These are phyloP conservation scores for Xanthia icteritia DNA, from an alignment of 2,888 invertebrate genomes.

Conservation along the genomic window DNA sequence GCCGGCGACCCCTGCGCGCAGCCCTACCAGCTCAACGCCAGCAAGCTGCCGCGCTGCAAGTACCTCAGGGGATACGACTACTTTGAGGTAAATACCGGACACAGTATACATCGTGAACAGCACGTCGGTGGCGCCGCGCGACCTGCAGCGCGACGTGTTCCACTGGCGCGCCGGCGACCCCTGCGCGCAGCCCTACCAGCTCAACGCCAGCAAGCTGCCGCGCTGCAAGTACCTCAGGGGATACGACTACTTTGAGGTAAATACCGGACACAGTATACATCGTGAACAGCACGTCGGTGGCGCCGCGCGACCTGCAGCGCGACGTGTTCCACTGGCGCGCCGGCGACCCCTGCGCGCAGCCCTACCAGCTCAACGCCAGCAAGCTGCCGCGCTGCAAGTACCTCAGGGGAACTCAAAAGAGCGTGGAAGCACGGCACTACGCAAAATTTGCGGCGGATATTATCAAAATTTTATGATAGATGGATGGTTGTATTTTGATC, in stretches of 20 bases:
- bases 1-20: constrained; percentile 97
- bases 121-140: constrained; percentile 93
- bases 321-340: constrained; percentile 96
- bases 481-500: no score
- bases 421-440: no score
- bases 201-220: constrained; percentile 95
- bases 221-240: constrained; percentile 97
- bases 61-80: constrained; percentile 98
- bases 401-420: constrained; percentile 92
- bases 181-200: constrained; percentile 97
- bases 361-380: constrained; percentile 96
- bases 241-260: constrained; percentile 97
- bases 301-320: constrained; percentile 93
- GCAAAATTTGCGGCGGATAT: no score
- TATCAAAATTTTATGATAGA: no score
- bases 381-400: constrained; percentile 97
- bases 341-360: constrained; percentile 98
- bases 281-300: constrained; percentile 95
- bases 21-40: constrained; percentile 96
- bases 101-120: constrained; percentile 92
- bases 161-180: constrained; percentile 96
- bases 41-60: constrained; percentile 96
- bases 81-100: constrained; percentile 91
- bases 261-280: constrained; percentile 75
- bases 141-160: constrained; percentile 97